Evolutionary conservation across 2,888 invertebrate genomes (phyloP), one percentile per base, ranked within the genome.

Genomic region (Pandemis cinnamomeana): DNA sequence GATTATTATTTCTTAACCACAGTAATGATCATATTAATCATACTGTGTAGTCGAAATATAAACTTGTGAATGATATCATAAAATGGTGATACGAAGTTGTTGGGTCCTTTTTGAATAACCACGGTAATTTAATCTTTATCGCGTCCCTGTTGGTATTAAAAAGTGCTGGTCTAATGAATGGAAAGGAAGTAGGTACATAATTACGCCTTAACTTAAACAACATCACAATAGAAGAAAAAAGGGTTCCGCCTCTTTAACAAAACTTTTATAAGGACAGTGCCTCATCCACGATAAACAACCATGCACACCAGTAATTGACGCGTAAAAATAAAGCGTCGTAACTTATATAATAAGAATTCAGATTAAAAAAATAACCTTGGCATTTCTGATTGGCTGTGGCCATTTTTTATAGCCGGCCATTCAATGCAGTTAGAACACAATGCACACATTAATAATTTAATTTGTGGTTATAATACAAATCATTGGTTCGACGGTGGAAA

Each of bases 331-430:
- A 48, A 42, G n/a, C 15, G 61, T 60, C 66, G 41, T 42, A 61
- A 67, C 67, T 42, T 71, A 61, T 61, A 58, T 41, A 72, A 72
- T 68, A 55, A 20, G 63, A 27, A 72, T 55, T 8, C 27, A 8
- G n/a, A 66, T 58, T 27, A 27, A 72, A 72, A 68, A 68, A 68
- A 67, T 15, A 27, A 68, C 72, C 72, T 72, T 72, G 72, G 63
- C 63, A 64, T 72, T 63, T 68, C 55, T 36, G 62, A 62, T 58
- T 63, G 63, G 67, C 62, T 62, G 42, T 36, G 55, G 55, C 58
- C 44, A 15, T 64, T 73, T 71, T 73, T 70, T 70, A 51, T 69
- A 42, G 69, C 36, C 15, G n/a, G 2, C 62, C 53, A 63, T 69
- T 20, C 51, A 58, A 27, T 72, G 69, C 69, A 69, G 27, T 67